Evolutionary conservation across 2,888 invertebrate genomes (phyloP).

Genomic region (Ptychoptera contaminata): DNA sequence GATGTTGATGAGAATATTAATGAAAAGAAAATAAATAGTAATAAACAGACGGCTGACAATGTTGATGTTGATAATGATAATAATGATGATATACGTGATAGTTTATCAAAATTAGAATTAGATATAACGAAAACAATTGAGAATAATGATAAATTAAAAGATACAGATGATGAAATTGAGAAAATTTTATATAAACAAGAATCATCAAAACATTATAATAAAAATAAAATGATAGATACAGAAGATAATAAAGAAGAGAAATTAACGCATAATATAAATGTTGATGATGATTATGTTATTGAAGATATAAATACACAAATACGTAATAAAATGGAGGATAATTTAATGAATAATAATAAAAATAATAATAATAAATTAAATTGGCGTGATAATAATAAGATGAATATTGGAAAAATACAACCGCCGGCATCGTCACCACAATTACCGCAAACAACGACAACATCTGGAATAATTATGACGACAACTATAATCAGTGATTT

Average conservation of each 20-base stretch:
- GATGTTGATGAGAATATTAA: conserved; percentile 1
- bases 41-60: neutral
- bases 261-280: conserved; percentile 5
- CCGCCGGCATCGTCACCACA: conserved; percentile 8
- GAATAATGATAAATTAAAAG: conserved; percentile 27
- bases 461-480: too few relatives aligned
- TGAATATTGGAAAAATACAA: conserved; percentile 5
- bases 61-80: too few relatives aligned
- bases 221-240: conserved; percentile 3
- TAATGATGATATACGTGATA: conserved; percentile 26
- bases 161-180: conserved; percentile 10
- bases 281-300: conserved; percentile 10
- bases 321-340: neutral
- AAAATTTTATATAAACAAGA: conserved; percentile 1
- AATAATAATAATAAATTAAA: neutral
- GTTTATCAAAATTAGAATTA: conserved; percentile 28
- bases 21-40: conserved; percentile 1
- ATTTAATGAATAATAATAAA: neutral
- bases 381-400: conserved; percentile 2
- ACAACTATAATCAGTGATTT: conserved; percentile 7
- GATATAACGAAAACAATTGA: conserved; percentile 31
- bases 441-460: too few relatives aligned
- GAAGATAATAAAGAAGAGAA: conserved; percentile 4
- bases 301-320: conserved; percentile 8
- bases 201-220: neutral